Percentiles rank a stretch among this genome's conserved stretches.
phyloP scores from a whole-genome alignment of 1,140 invertebrate genomes.

The Gyrodactylus salaris region DNA sequence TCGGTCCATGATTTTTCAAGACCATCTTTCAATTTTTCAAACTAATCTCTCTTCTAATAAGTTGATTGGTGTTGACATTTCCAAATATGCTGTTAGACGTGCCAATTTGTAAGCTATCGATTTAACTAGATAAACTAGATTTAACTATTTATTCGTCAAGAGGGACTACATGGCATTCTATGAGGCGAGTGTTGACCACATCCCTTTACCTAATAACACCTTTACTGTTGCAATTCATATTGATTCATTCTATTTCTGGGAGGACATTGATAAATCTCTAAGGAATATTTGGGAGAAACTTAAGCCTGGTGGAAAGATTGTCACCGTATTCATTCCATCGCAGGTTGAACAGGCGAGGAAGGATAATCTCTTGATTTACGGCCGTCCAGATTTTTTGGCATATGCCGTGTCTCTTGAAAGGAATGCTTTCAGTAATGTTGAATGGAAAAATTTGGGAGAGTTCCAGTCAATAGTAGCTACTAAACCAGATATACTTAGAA shows the following conservation, averaged over 20 bases:
- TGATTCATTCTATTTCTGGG: neutral
- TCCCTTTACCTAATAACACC: neutral
- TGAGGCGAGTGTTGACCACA: neutral
- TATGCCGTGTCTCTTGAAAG: neutral
- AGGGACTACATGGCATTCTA: neutral
- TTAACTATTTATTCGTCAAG: too few relatives aligned
- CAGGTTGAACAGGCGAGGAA: neutral
- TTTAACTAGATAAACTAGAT: too few relatives aligned
- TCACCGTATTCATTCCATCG: neutral
- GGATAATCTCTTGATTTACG: neutral
- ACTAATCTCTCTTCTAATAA: neutral
- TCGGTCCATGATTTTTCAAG: neutral
- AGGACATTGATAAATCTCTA: neutral
- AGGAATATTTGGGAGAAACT: neutral
- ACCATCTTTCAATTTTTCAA: neutral
- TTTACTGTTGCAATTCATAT: neutral
- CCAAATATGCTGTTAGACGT: neutral
- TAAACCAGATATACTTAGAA: neutral
- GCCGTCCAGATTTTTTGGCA: neutral
- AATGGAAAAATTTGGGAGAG: neutral
- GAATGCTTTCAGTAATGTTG: neutral
- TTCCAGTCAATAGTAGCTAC: neutral
- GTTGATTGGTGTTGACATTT: neutral
- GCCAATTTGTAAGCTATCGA: neutral
- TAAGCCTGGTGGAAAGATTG: neutral